A percentile compares a stretch with the other conserved stretches of the same genome.
Conservation (phyloP, 2,113 vertebrate species). For the Gila orcuttii region DNA sequence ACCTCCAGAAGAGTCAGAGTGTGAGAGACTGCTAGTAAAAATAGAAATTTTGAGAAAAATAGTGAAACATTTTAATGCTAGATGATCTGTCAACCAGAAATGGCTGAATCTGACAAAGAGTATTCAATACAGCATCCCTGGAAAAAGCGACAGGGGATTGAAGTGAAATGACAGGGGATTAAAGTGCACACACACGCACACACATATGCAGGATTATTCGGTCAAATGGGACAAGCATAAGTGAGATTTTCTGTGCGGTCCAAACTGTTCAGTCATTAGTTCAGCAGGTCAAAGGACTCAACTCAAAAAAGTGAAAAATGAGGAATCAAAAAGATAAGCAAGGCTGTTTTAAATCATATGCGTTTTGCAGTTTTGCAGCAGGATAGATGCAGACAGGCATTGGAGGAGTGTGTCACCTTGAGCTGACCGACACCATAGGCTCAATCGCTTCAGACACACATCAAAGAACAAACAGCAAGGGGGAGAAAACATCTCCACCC, state of each 20-base stretch:
- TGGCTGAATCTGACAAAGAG: conserved; percentile 33
- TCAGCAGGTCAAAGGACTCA: neutral
- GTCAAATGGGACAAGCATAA: neutral
- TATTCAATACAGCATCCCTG: neutral
- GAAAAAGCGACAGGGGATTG: conserved; percentile 47
- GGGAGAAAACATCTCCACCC: conserved; percentile 35
- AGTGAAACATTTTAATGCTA: conserved; percentile 18
- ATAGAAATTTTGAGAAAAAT: neutral
- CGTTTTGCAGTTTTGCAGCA: neutral
- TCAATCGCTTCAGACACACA: conserved; percentile 25
- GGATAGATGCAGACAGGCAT: conserved; percentile 33
- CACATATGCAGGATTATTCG: neutral
- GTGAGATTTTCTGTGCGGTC: neutral
- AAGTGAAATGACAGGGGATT: conserved; percentile 42
- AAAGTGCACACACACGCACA: conserved; percentile 1
- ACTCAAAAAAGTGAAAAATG: neutral
- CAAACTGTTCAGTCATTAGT: neutral
- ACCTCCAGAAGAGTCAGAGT: neutral
- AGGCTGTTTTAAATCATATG: neutral
- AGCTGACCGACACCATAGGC: conserved; percentile 27
- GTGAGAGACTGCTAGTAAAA: neutral
- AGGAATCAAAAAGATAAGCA: neutral
- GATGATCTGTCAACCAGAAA: conserved; percentile 16
- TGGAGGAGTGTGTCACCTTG: conserved; percentile 48
- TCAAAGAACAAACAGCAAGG: conserved; percentile 35